These are phyloP conservation scores for Epicampocera succincta DNA, from an alignment of 2,888 invertebrate species.

Conservation along the genomic window DNA sequence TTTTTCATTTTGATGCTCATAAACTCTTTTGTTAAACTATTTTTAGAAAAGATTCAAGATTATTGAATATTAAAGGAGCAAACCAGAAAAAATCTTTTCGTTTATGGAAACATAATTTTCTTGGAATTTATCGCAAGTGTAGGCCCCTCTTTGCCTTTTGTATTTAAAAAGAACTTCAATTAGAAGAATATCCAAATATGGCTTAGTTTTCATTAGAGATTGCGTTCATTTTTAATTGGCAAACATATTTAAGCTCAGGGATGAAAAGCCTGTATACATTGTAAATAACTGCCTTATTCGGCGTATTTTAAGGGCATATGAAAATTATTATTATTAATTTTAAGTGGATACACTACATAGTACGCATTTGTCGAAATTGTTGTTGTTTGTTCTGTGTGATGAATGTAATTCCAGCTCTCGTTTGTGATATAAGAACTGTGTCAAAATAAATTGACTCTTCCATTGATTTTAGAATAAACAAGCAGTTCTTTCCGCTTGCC, in stretches of 20 bases:
- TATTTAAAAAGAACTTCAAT: too few relatives aligned
- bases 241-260: too few relatives aligned
- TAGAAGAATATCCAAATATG: too few relatives aligned
- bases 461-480: conserved; percentile 31
- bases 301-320: background rate
- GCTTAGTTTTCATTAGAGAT: too few relatives aligned
- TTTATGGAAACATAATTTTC: conserved; percentile 56
- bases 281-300: too few relatives aligned
- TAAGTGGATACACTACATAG: too few relatives aligned
- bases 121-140: conserved; percentile 56
- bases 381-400: too few relatives aligned
- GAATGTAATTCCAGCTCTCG: too few relatives aligned
- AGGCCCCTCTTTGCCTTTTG: background rate
- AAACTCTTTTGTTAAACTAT: conserved; percentile 61
- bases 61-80: conserved; percentile 49
- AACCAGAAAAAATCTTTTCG: conserved; percentile 18
- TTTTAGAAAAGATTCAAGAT: conserved; percentile 67
- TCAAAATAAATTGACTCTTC: background rate
- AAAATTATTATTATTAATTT: too few relatives aligned
- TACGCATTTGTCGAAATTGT: too few relatives aligned
- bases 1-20: conserved; percentile 4
- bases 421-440: background rate
- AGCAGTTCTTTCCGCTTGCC: background rate
- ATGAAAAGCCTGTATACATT: too few relatives aligned
- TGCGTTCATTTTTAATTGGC: too few relatives aligned